phyloP scores from a whole-genome alignment of 2,888 invertebrate species.

The Calliphora vomitoria region DNA sequence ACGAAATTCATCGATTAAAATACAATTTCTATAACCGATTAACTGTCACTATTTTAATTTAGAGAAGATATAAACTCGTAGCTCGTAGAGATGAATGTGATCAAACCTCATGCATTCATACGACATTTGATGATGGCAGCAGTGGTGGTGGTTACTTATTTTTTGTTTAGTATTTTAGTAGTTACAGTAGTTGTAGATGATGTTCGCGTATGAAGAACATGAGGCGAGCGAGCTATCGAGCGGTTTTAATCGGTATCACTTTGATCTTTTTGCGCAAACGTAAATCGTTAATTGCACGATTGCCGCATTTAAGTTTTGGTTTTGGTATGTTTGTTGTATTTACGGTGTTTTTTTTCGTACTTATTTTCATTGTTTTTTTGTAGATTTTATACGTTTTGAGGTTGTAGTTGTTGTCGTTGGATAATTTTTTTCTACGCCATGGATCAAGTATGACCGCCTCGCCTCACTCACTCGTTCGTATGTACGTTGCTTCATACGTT shows the following conservation, averaged over 20 bases:
- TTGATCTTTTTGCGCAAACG: slow-evolving; percentile 81
- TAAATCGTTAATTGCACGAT: slow-evolving; percentile 82
- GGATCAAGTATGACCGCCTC: slow-evolving; percentile 65
- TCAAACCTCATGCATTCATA: slow-evolving; percentile 15
- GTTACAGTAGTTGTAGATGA: slow-evolving; percentile 47
- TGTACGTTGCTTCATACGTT: neutral
- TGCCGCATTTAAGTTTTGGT: slow-evolving; percentile 76
- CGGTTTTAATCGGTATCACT: slow-evolving; percentile 79
- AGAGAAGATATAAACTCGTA: neutral
- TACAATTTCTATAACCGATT: too few species aligned
- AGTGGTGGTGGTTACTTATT: slow-evolving; percentile 10
- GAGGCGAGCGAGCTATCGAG: slow-evolving; percentile 63
- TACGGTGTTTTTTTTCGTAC: slow-evolving; percentile 63
- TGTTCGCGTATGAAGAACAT: slow-evolving; percentile 66
- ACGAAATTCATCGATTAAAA: too few species aligned
- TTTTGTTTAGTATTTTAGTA: slow-evolving; percentile 14
- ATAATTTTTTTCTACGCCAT: slow-evolving; percentile 60
- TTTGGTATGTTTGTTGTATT: slow-evolving; percentile 72
- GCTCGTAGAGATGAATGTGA: slow-evolving; percentile 42
- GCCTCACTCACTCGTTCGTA: neutral
- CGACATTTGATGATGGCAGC: slow-evolving; percentile 32
- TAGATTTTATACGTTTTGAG: slow-evolving; percentile 35
- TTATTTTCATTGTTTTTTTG: slow-evolving; percentile 33
- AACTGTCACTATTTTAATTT: too few species aligned
- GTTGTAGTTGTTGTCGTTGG: slow-evolving; percentile 39